These are phyloP conservation scores for Syngnathus floridae DNA, from an alignment of 2,113 vertebrate genomes.

Conservation along the genomic window DNA sequence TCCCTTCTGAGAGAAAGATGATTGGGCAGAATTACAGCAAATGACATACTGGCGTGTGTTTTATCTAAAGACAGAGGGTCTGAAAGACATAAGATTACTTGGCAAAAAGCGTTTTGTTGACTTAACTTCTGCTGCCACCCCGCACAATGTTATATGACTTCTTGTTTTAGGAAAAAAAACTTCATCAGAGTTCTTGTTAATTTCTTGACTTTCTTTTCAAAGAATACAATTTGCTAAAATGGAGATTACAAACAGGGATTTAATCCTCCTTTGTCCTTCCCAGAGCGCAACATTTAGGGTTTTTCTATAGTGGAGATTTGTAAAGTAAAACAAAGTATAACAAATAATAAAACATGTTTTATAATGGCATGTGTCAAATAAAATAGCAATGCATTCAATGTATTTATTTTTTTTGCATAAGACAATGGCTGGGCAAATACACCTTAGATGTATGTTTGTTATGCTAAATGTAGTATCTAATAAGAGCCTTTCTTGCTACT, in stretches of 20 bases:
- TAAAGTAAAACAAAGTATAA: not conserved
- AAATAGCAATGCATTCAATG: not conserved
- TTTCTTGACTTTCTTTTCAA: slow-evolving; percentile 53
- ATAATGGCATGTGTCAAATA: not conserved
- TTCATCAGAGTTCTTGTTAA: slow-evolving; percentile 33
- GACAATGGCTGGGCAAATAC: not conserved
- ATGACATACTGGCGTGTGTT: slow-evolving; percentile 53
- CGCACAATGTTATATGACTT: slow-evolving; percentile 40
- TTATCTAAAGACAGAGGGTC: slow-evolving; percentile 52
- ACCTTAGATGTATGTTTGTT: not conserved
- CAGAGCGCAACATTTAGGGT: slow-evolving; percentile 31
- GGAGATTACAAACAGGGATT: slow-evolving; percentile 47
- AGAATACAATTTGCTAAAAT: slow-evolving; percentile 50
- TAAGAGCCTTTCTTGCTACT: no score
- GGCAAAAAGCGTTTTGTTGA: slow-evolving; percentile 34
- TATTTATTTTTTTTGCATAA: not conserved
- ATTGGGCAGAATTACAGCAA: slow-evolving; percentile 55
- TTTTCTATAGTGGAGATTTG: not conserved
- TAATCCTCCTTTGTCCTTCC: slow-evolving; percentile 10
- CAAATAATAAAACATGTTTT: not conserved
- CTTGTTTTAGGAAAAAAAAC: slow-evolving; percentile 54
- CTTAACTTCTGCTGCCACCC: slow-evolving; percentile 46
- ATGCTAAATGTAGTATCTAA: not conserved
- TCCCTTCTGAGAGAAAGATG: slow-evolving; percentile 39
- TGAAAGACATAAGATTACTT: slow-evolving; percentile 35